Evolutionary conservation across 2,888 invertebrate species (phyloP).

Genomic region (Hemithea aestivaria): DNA sequence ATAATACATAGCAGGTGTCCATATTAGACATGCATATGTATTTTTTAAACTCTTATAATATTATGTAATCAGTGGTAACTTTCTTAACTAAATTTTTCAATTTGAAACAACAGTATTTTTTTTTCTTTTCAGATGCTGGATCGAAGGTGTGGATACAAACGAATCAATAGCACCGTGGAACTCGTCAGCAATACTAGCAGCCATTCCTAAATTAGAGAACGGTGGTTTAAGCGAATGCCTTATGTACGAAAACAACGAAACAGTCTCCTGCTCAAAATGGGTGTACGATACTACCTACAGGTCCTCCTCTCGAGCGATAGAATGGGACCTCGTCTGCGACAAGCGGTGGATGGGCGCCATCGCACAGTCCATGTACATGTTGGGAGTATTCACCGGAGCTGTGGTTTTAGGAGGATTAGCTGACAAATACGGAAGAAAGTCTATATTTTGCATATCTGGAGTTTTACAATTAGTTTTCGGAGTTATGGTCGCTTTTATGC

Average conservation of each 20-base stretch:
- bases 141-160: slow-evolving; percentile 81
- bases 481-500: slow-evolving; percentile 86
- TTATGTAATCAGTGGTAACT: no score
- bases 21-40: no score
- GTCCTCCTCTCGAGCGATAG: slow-evolving; percentile 85
- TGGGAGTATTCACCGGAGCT: slow-evolving; percentile 91
- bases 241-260: slow-evolving; percentile 65
- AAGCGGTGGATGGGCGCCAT: slow-evolving; percentile 89
- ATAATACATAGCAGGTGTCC: no score
- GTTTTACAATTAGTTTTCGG: slow-evolving; percentile 85
- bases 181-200: slow-evolving; percentile 69
- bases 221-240: slow-evolving; percentile 82
- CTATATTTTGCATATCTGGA: slow-evolving; percentile 89
- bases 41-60: no score
- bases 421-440: slow-evolving; percentile 90
- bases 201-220: slow-evolving; percentile 76
- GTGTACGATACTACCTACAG: slow-evolving; percentile 87
- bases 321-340: slow-evolving; percentile 91
- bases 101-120: no score
- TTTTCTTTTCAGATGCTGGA: slow-evolving; percentile 81
- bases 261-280: slow-evolving; percentile 72
- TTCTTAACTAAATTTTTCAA: no score
- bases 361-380: slow-evolving; percentile 89
- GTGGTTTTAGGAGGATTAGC: slow-evolving; percentile 89
- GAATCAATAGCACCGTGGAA: slow-evolving; percentile 76